Percentiles rank a stretch among this genome's conserved stretches.
These are phyloP conservation scores for Triplophysa tibetana DNA, from an alignment of 2,113 vertebrate genomes.

Conservation along the genomic window DNA sequence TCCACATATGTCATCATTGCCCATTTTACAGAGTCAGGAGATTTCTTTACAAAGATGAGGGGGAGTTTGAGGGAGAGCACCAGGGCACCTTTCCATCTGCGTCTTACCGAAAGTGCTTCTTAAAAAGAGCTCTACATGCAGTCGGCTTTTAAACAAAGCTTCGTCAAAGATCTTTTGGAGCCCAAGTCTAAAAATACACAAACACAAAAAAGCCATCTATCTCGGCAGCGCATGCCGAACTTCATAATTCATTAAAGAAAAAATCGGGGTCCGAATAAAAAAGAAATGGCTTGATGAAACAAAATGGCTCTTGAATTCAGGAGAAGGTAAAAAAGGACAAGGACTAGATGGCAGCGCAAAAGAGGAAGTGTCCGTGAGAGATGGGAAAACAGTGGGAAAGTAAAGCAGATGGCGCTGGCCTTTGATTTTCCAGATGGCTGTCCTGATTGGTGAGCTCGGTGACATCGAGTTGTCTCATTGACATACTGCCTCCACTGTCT, in stretches of 20 bases:
- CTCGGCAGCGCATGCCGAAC: conserved; percentile 40
- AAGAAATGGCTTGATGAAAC: conserved; percentile 29
- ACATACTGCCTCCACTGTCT: conserved; percentile 70
- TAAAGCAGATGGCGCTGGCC: conserved; percentile 76
- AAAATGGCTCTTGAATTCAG: conserved; percentile 42
- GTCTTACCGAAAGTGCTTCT: conserved; percentile 53
- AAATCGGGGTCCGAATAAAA: neutral
- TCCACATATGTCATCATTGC: conserved; percentile 99
- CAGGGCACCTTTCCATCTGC: conserved; percentile 84
- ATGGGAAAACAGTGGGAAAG: conserved; percentile 67
- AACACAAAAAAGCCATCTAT: conserved; percentile 5
- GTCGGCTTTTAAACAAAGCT: conserved; percentile 67
- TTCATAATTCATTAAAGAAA: conserved; percentile 48
- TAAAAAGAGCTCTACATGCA: conserved; percentile 51
- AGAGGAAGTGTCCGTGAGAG: conserved; percentile 35
- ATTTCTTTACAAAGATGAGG: conserved; percentile 79
- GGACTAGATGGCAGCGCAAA: conserved; percentile 45
- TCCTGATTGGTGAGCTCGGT: conserved; percentile 76
- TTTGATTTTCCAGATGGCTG: conserved; percentile 84
- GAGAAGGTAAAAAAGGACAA: conserved; percentile 38
- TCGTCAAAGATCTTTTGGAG: neutral
- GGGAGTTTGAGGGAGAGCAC: conserved; percentile 55
- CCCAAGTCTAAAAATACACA: conserved; percentile 21
- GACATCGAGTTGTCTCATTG: conserved; percentile 79
- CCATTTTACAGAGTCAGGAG: conserved; percentile 99